phyloP scores from a whole-genome alignment of 2,888 invertebrate genomes.

The Dendrolimus houi region DNA sequence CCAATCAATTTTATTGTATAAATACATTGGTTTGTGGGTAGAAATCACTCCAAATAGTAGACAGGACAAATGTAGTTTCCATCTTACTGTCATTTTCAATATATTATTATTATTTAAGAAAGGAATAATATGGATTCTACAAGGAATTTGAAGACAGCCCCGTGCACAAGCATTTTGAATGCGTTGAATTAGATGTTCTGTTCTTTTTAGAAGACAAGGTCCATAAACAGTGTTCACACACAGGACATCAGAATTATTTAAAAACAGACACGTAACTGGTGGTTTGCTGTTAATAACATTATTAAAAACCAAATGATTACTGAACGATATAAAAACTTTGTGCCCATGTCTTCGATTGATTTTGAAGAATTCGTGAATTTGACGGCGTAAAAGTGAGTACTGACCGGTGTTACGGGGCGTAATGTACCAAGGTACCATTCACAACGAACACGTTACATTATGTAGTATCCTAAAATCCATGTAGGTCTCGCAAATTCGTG shows the following conservation, averaged over 20 bases:
- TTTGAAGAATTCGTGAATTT: not conserved
- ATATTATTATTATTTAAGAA: too few relatives aligned
- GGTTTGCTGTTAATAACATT: slow-evolving; percentile 10
- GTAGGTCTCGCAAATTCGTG: not conserved
- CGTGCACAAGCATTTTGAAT: too few relatives aligned
- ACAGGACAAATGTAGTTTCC: too few relatives aligned
- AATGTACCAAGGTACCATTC: not conserved
- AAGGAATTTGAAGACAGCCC: too few relatives aligned
- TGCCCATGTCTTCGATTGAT: not conserved
- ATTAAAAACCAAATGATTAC: slow-evolving; percentile 12
- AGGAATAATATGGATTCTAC: too few relatives aligned
- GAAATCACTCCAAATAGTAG: too few relatives aligned
- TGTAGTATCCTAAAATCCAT: not conserved
- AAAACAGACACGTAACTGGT: slow-evolving; percentile 14
- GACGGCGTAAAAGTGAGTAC: not conserved
- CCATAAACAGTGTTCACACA: slow-evolving; percentile 10
- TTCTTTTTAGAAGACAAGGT: too few relatives aligned
- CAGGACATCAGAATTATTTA: slow-evolving; percentile 15
- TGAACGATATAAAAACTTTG: slow-evolving; percentile 3
- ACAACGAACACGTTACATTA: not conserved
- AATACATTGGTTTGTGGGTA: too few relatives aligned
- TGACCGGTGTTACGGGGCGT: not conserved
- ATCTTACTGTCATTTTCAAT: too few relatives aligned
- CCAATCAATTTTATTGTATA: too few relatives aligned
- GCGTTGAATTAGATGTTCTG: too few relatives aligned